Evolutionary conservation across 2,113 vertebrate genomes (phyloP), one percentile per base, ranked within the genome.

Genomic region (Bothrops jararaca): DNA sequence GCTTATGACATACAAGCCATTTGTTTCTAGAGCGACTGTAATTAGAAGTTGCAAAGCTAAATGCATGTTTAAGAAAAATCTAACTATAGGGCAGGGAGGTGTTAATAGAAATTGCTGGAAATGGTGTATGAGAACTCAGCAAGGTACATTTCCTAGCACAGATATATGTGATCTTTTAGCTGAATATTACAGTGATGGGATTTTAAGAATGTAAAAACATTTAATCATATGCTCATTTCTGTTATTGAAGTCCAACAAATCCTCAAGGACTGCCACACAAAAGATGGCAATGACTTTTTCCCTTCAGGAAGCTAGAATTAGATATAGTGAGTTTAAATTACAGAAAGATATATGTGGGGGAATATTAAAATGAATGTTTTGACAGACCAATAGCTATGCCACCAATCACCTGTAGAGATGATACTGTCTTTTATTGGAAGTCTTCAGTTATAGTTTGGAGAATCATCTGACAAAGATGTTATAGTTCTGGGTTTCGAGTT

Each of bases 1-100:
- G n/a, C 93, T 95, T 91, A 58, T 23, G 80, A 56, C 74, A 90
- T 90, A 69, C 86, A 12, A 18, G 80, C 10, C 26, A 58, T 57
- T 23, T 89, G 13, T 93, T 93, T 50, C 50, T 13, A 74, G 1
- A 53, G 34, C 29, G 87, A 39, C 87, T 64, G 74, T 88, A 86
- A 56, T 74, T 86, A 88, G 24, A 39, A 9, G 22, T 92, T 86
- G 91, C 92, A 95, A 58, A 93, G 39, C 69, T 93, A 93, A 95
- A 95, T 94, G 0, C 56, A 1, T 6, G 87, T 1, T 94, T 8
- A 7, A 92, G 50, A 86, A n/a, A 15, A 26, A 26, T 90, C 56
- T 26, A 86, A 86, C 64, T 86, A 2, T 52, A 1, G 53, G 56
- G 45, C 42, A 85, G 64, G 57, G 18, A 53, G 18, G 52, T 23